Base-by-base conservation (phyloP, 1,140 invertebrate species). In the Meloidogyne floridensis region DNA sequence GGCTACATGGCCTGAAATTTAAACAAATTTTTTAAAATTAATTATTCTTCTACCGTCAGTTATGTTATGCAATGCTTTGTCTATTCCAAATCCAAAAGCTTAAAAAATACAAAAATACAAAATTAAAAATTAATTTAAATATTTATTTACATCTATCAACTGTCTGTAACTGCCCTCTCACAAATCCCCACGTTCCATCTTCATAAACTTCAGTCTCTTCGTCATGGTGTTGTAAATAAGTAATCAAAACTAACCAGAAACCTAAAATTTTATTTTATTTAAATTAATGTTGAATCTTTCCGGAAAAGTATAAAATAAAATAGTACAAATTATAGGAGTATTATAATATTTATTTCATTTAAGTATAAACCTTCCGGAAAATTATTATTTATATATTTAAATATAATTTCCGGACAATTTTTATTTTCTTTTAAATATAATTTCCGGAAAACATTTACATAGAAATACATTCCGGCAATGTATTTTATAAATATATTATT, bases 201-300 rank as follows among this genome's bases (percentile, higher is more conserved):
- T 90, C 87, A 80, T 90, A 91, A 87, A 91, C 91, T 20, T 91
- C 87, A 72, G 91, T 90, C 43, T 90, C 87, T 11, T 84, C 89
- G 72, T 90, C 90, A 47, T 87, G 88, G 85, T 91, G 91, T 83
- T 91, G 91, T 15, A 91, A 86, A 80, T 91, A 91, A 5, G 91
- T 91, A 59, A 91, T 90, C 80, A 91, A 89, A 43, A 82, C 84
- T 84, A 84, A 75, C 83, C 84, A 84, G 71, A 86, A 89, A 11
- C 84, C 82, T 79, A 51, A 32, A 53, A 56, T 47, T 47, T 47
- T 6, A 47, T 47, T 47, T 47, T 47, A 47, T 47, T 47, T 47
- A 47, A 47, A 47, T 47, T 47, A 47, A 47, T 6, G 4, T 47
- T 47, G 7, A 8, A 47, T 47, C 47, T 47, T 47, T 47, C 7